Evolutionary conservation across 2,797 vertebrate species (phyloP), one percentile per base, ranked within the genome.

Genomic region (Melanotaenia pygmaea): DNA sequence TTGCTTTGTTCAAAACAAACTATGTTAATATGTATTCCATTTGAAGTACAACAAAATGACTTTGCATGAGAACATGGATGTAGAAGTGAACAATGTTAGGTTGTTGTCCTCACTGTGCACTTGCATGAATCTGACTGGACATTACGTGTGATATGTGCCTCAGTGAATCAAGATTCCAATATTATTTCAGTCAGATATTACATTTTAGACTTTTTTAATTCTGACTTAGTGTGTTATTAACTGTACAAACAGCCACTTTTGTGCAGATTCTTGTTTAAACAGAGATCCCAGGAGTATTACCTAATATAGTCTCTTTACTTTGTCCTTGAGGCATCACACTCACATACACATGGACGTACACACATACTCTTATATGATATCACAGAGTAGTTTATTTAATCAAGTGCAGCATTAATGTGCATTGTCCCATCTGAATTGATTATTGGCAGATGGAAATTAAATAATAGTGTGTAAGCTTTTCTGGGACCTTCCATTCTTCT

Each of bases 391-490:
- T 79, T 85, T 26, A 79, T 85, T 86, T 81, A 79, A 89, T 88
- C 76, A 88, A 82, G 66, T 47, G n/a, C 79, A 77, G 72, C 76
- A 56, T 88, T 86, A 88, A 82, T 79, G 73, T 67, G 43, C 22
- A 37, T 50, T 26, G 58, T 81, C 83, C 76, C 81, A 71, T 85
- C 70, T 86, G 80, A 88, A 86, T 85, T 84, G 76, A 86, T 89
- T 88, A 82, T 86, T 84, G 85, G 67, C 68, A 69, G 67, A 67
- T 54, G 65, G 60, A 86, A 77, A 86, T 83, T 74, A 83, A 88
- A 84, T 61, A 79, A 59, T 77, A 74, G 59, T 62, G 75, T 82
- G 81, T 91, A 86, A 89, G 85, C 89, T 79, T 59, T 91, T 88
- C 75, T 77, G 72, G 72, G 76, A 56, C 74, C 69, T 62, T 75